A percentile compares a stretch with the other conserved stretches of the same genome.
Evolutionary conservation across 2,888 invertebrate genomes (phyloP).

Genomic region (Augochlorella aurata): DNA sequence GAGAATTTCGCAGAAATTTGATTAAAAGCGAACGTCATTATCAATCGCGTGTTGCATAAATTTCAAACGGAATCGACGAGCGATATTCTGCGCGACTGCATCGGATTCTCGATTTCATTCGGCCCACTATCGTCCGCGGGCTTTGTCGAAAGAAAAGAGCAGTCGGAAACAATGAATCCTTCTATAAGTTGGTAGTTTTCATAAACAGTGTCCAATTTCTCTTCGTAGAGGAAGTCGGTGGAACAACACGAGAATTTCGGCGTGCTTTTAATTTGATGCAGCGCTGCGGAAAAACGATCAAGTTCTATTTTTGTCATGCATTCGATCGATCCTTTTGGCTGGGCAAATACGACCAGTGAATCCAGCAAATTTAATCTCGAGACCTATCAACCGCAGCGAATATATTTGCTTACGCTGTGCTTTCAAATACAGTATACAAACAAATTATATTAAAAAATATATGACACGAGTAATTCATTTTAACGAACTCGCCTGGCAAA

Average conservation of each 20-base stretch:
- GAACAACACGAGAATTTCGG: neutral
- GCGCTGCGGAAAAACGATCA: neutral
- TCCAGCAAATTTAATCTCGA: neutral
- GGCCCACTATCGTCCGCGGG: neutral
- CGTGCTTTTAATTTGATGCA: neutral
- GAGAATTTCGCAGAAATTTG: slow-evolving; percentile 6
- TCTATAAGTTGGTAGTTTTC: neutral
- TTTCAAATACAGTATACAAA: neutral
- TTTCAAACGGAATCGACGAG: neutral
- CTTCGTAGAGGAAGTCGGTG: neutral
- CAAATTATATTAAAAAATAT: neutral
- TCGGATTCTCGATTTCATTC: neutral
- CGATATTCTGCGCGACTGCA: neutral
- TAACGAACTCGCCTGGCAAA: no score
- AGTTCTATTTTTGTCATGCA: neutral
- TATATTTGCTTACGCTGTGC: neutral
- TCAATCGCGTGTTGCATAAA: slow-evolving; percentile 10
- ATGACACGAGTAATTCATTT: neutral
- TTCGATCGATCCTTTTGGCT: neutral
- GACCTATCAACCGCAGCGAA: neutral
- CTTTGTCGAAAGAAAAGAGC: neutral
- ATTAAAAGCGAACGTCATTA: slow-evolving; percentile 10
- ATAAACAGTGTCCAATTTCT: neutral
- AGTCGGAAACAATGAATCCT: neutral
- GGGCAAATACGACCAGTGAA: neutral